phyloP scores from a whole-genome alignment of 2,113 vertebrate genomes.

The Ageneiosus marmoratus region DNA sequence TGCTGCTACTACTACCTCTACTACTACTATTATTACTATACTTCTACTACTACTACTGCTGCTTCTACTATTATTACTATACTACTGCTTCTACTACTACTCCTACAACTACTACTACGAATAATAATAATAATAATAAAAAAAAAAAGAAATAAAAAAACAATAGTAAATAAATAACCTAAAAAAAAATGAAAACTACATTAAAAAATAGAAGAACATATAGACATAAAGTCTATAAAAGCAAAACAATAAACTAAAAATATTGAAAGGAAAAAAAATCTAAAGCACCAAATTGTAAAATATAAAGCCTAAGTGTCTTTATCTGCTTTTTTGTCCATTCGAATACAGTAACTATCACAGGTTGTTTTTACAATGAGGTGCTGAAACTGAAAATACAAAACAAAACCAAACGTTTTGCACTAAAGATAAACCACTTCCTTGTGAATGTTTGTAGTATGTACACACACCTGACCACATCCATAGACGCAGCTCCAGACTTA shows the following conservation, averaged over 20 bases:
- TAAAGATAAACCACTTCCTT: no score
- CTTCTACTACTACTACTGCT: no score
- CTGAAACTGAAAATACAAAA: no score
- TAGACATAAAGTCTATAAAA: background rate
- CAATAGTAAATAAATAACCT: no score
- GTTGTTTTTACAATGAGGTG: no score
- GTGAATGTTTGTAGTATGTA: background rate
- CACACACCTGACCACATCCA: constrained; percentile 85
- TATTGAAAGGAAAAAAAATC: background rate
- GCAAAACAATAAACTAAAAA: background rate
- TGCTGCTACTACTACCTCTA: no score
- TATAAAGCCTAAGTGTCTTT: background rate
- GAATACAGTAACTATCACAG: background rate
- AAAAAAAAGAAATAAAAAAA: no score
- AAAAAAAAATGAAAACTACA: background rate
- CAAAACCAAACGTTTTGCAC: background rate
- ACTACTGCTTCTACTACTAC: no score
- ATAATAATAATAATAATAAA: no score
- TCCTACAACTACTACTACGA: no score
- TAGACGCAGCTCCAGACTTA: constrained; percentile 84
- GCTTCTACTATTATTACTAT: no score
- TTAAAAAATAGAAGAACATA: background rate
- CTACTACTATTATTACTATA: no score
- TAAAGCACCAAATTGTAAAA: background rate
- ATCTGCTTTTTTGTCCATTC: background rate